These are phyloP conservation scores for Paraescarpia echinospica DNA, from an alignment of 1,140 invertebrate species.

Conservation along the genomic window DNA sequence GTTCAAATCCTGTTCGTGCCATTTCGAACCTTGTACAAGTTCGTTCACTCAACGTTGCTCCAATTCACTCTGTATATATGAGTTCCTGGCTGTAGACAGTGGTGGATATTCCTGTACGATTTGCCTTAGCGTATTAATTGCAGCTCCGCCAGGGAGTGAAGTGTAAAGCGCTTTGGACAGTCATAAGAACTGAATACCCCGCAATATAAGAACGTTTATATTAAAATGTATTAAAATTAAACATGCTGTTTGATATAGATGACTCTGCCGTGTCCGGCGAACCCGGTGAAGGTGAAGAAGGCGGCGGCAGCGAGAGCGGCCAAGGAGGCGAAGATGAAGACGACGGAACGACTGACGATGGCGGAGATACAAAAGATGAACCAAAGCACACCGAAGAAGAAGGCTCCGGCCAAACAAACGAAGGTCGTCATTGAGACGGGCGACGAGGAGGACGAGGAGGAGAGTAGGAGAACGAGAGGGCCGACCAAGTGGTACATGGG, in stretches of 20 bases:
- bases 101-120: no score
- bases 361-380: constrained; percentile 17
- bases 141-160: no score
- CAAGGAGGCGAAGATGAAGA: constrained; percentile 53
- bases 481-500: constrained; percentile 30
- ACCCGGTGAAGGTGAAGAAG: constrained; percentile 47
- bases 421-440: constrained; percentile 30
- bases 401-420: constrained; percentile 27
- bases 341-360: constrained; percentile 29
- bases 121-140: no score
- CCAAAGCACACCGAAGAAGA: constrained; percentile 32
- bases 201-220: no score
- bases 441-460: constrained; percentile 28
- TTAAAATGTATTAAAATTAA: background rate
- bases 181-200: no score
- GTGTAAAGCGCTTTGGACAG: no score
- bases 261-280: constrained; percentile 41
- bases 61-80: no score
- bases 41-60: no score
- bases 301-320: constrained; percentile 45
- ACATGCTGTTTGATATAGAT: constrained; percentile 25
- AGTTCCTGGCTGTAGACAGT: no score
- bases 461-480: constrained; percentile 6
- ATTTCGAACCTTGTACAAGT: no score
- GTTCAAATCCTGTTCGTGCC: no score